Base-by-base conservation (phyloP, 2,797 vertebrate species). In the Arremon aurantiirostris region DNA sequence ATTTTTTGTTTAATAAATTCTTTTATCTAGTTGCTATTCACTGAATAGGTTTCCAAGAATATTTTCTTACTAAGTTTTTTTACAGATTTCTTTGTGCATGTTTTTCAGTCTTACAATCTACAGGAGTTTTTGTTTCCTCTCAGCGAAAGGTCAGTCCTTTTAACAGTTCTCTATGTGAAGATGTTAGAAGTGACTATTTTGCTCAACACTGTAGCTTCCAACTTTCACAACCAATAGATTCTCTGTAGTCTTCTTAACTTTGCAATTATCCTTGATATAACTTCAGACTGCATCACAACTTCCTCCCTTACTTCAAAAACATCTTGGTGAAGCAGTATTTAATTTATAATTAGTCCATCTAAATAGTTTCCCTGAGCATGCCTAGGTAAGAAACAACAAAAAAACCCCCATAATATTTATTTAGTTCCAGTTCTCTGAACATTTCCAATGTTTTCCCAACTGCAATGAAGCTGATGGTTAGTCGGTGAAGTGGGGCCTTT, bases 131-230 rank as follows among this genome's bases (percentile, higher is more conserved):
- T 27, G 44, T 68, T 86, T 95, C 59, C 39, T 39, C 32, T 42
- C n/a, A 79, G 53, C 13, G 90, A 97, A 95, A 97, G 88, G 77
- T 96, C 94, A 96, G 12, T 83, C 52, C 39, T 95, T 56, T 96
- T 89, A 94, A 85, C 13, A 59, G 52, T 81, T 65, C 55, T 85
- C 34, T 55, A 3, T 70, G 42, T 27, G 49, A 89, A 66, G 41
- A 32, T 77, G n/a, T 26, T 59, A 75, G 22, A 89, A 60, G 35
- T 83, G 14, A 68, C 12, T 56, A 27, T 85, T 92, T 93, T 83
- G 49, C 35, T 88, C 60, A 86, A 22, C 5, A 18, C 22, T 63
- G 19, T 44, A 83, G 2, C 35, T 95, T 86, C 82, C 72, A 90
- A 75, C 22, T 12, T 82, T 47, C 47, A 49, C 19, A 66, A 61